Percentiles rank a stretch among this genome's conserved stretches.
These are phyloP conservation scores for Manacus vitellinus DNA, from an alignment of 2,113 vertebrate genomes.

Conservation along the genomic window DNA sequence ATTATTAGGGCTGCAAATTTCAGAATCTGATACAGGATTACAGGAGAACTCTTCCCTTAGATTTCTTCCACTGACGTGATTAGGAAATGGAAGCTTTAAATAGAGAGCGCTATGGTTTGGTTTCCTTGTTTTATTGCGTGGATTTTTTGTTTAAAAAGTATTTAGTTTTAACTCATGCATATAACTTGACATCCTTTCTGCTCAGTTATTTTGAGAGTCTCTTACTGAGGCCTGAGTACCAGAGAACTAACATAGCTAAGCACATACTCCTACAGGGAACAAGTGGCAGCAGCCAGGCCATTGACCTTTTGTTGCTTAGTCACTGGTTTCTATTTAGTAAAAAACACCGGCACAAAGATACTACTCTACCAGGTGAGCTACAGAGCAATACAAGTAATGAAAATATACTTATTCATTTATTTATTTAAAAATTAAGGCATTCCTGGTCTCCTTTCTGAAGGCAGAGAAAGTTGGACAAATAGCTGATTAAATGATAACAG, in stretches of 20 bases:
- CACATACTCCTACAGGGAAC: not conserved
- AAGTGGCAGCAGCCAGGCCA: not conserved
- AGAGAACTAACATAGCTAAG: not conserved
- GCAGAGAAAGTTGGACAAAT: not conserved
- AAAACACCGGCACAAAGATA: not conserved
- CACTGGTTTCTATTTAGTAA: not conserved
- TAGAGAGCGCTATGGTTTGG: rapidly evolving
- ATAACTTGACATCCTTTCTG: not conserved
- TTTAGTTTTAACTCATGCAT: not conserved
- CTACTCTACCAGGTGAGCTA: not conserved
- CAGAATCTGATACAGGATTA: not conserved
- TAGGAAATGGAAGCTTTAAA: not conserved
- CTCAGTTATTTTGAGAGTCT: not conserved
- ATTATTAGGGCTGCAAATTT: not conserved
- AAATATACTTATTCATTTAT: not conserved
- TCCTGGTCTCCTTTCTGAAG: not conserved
- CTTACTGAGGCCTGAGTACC: not conserved
- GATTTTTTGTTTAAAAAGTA: not conserved
- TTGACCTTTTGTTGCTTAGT: not conserved
- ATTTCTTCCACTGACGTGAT: not conserved
- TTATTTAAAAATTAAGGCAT: not conserved
- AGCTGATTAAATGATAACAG: not conserved
- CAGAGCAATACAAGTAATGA: not conserved
- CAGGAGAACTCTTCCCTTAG: not conserved
- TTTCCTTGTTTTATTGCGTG: not conserved